These are phyloP conservation scores for Tyto alba DNA, from an alignment of 2,113 vertebrate genomes.

Conservation along the genomic window DNA sequence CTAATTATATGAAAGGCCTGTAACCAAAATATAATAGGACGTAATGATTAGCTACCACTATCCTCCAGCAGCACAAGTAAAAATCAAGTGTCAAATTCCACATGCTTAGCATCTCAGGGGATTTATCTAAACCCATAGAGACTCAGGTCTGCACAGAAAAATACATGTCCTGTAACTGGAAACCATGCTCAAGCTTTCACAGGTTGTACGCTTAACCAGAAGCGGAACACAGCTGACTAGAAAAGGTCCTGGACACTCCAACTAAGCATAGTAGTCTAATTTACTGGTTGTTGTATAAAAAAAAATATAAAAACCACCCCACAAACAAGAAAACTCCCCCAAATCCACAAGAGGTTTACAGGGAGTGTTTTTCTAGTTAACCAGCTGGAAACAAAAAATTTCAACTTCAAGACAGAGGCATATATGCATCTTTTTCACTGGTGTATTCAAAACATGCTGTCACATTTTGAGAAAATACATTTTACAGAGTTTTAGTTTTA, in stretches of 20 bases:
- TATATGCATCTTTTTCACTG: background rate
- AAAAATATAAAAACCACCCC: background rate
- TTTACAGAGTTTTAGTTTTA: background rate
- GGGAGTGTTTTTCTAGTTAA: background rate
- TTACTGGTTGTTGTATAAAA: background rate
- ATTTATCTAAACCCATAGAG: background rate
- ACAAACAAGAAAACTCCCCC: background rate
- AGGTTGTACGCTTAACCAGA: background rate
- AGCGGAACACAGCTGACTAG: background rate
- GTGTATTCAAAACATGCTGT: background rate
- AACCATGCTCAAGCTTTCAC: background rate
- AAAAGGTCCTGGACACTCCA: background rate
- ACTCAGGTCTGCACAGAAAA: background rate
- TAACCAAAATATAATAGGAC: conserved; percentile 1
- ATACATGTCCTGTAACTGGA: background rate
- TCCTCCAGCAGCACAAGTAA: background rate
- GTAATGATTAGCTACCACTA: background rate
- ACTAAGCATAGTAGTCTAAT: background rate
- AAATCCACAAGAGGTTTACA: background rate
- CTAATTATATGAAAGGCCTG: background rate
- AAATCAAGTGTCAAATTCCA: conserved; percentile 16
- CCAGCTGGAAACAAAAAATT: background rate
- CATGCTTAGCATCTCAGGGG: background rate
- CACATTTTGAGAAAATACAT: background rate
- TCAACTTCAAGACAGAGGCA: background rate